Percentiles rank a stretch among this genome's conserved stretches.
Evolutionary conservation across 2,113 vertebrate genomes (phyloP).

Genomic region (Empidonax traillii): DNA sequence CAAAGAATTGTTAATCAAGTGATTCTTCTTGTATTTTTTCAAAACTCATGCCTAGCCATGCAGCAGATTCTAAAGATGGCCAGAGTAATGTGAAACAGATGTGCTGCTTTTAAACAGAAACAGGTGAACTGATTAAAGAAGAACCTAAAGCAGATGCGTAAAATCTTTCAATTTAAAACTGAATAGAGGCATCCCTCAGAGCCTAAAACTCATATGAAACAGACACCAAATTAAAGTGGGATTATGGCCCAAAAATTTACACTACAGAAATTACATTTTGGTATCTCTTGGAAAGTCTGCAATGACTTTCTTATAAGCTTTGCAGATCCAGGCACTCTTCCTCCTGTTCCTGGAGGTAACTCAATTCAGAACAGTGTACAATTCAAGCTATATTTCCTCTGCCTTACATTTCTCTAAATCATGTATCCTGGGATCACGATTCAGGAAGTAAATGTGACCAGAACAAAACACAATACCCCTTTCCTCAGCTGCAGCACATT

Average conservation of each 20-base stretch:
- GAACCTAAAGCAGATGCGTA: constrained; percentile 59
- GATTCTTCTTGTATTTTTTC: constrained; percentile 30
- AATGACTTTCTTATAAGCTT: constrained; percentile 16
- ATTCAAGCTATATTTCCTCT: neutral
- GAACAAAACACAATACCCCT: neutral
- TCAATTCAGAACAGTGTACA: neutral
- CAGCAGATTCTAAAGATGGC: constrained; percentile 56
- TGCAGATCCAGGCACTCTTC: neutral
- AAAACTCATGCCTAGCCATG: constrained; percentile 39
- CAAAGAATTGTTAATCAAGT: constrained; percentile 33
- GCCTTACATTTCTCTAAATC: neutral
- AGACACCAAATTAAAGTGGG: constrained; percentile 37
- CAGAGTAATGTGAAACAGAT: constrained; percentile 59
- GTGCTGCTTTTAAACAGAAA: constrained; percentile 61
- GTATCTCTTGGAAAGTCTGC: neutral
- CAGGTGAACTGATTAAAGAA: constrained; percentile 63
- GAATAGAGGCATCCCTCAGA: constrained; percentile 8
- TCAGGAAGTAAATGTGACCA: neutral
- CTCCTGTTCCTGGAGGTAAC: constrained; percentile 2
- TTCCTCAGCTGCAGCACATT: neutral
- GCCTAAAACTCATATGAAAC: neutral
- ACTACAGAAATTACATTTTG: constrained; percentile 21
- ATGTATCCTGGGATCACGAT: neutral
- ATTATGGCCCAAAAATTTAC: constrained; percentile 18
- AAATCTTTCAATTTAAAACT: constrained; percentile 51